Base-by-base conservation (phyloP, 2,797 vertebrate genomes). In the Eurystomus glaucurus region DNA sequence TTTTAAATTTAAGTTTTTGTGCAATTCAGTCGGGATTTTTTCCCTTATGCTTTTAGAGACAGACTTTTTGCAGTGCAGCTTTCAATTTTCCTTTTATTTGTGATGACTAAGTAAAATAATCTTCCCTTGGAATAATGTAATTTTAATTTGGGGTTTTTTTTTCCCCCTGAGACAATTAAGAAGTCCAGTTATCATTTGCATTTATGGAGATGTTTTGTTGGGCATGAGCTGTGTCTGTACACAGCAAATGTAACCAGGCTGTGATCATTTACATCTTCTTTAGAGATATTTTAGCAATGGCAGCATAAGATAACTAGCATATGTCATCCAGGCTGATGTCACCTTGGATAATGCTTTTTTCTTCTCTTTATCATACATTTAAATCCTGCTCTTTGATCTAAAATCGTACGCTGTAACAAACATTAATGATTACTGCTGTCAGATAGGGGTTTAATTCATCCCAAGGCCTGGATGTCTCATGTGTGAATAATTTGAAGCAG, bases 391-490 rank as follows among this genome's bases (percentile, higher is more conserved):
- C 82, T 88, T 85, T 94, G 91, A 65, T 93, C 69, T 79, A 14
- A 11, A 20, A 48, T 41, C 20, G 39, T 89, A 51, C 50, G 79
- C 62, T 58, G 35, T 55, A 82, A 37, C 54, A 65, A 81, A 61
- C 1, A 0, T 61, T 95, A 91, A 80, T 61, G 79, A 92, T 92
- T 76, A 54, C 65, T 72, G 72, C 93, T 93, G 79, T 86, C 90
- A 90, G 79, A 61, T 26, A 94, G 88, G 51, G 22, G 82, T 94
- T 92, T 66, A 93, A 85, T 94, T 88, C 77, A 51, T 95, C 55
- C 62, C 39, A 50, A 58, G 33, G 48, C 39, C n/a, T 86, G 18
- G 41, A 29, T 2, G 43, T 78, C 61, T 97, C 72, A 77, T 64
- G 68, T 70, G 35, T 14, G 37, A 92, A 80, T 90, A 85, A 94